Evolutionary conservation across 2,888 invertebrate genomes (phyloP).

Genomic region (Platycnemis pennipes): DNA sequence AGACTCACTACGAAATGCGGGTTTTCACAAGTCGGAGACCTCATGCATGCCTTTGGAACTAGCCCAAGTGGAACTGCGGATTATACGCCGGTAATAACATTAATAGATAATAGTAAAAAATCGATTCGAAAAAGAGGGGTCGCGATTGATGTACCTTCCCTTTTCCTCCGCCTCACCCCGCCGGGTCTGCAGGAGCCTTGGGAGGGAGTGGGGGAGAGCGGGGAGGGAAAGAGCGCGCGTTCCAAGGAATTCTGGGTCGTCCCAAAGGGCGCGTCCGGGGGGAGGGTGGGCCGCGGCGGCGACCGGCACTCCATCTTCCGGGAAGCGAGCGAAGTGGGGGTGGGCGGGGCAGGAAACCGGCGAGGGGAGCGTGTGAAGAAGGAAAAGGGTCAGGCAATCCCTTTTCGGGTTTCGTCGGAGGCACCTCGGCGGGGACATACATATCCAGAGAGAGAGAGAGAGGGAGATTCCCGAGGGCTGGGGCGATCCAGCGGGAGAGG

Average conservation of each 20-base stretch:
- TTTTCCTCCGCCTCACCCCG: neutral
- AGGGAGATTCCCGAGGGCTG: neutral
- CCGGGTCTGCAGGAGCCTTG: slow-evolving; percentile 11
- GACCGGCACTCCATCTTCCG: slow-evolving; percentile 35
- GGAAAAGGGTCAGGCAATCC: neutral
- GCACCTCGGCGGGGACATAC: neutral
- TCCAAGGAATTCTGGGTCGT: slow-evolving; percentile 26
- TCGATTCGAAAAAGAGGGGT: neutral
- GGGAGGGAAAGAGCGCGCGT: neutral
- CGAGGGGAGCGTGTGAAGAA: neutral
- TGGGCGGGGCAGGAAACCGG: neutral
- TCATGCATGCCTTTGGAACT: neutral
- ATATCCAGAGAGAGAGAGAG: neutral
- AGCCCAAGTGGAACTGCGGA: slow-evolving; percentile 1
- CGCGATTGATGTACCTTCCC: neutral
- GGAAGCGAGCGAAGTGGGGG: slow-evolving; percentile 1
- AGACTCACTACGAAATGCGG: neutral
- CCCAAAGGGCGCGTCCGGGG: neutral
- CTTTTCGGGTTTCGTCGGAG: slow-evolving; percentile 11
- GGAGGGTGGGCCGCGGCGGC: neutral
- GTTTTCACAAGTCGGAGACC: neutral
- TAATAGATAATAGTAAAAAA: neutral
- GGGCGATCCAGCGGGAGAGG: neutral
- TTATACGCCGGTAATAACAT: neutral
- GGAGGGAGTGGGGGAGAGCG: neutral